Evolutionary conservation across 2,888 invertebrate species (phyloP).

Genomic region (Drosophila atripex): DNA sequence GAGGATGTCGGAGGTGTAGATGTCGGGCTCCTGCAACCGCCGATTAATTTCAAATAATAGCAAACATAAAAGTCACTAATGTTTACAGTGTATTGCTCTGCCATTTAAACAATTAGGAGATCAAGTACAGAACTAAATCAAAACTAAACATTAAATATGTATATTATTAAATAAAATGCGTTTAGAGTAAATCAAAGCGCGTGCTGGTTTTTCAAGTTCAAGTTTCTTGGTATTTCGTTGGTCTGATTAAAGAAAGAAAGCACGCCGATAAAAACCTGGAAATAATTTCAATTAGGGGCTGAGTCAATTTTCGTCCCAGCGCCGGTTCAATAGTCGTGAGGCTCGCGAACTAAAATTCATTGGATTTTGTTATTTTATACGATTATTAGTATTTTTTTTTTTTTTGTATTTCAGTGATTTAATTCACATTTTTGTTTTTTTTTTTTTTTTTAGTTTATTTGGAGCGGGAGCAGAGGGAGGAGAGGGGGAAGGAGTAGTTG

Average conservation of each 20-base stretch:
- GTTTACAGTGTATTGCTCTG: slow-evolving; percentile 16
- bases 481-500: slow-evolving; percentile 71
- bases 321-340: slow-evolving; percentile 94
- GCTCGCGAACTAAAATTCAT: slow-evolving; percentile 89
- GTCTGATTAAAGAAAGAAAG: slow-evolving; percentile 60
- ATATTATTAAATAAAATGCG: slow-evolving; percentile 29
- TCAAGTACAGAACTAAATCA: slow-evolving; percentile 21
- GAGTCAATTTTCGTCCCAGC: slow-evolving; percentile 93
- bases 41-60: slow-evolving; percentile 6
- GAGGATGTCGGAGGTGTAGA: too few relatives aligned
- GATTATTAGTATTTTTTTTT: slow-evolving; percentile 35
- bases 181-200: slow-evolving; percentile 60
- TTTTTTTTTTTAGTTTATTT: slow-evolving; percentile 23
- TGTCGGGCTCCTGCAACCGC: background rate
- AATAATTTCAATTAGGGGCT: slow-evolving; percentile 95
- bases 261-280: slow-evolving; percentile 89
- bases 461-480: slow-evolving; percentile 46
- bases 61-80: slow-evolving; percentile 17
- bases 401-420: slow-evolving; percentile 14
- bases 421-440: slow-evolving; percentile 15
- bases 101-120: slow-evolving; percentile 34
- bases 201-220: slow-evolving; percentile 47
- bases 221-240: slow-evolving; percentile 23
- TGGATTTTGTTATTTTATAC: slow-evolving; percentile 58
- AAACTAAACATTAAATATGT: slow-evolving; percentile 24